Base-by-base conservation (phyloP, 2,113 vertebrate species). In the Paraplagusia blochii region DNA sequence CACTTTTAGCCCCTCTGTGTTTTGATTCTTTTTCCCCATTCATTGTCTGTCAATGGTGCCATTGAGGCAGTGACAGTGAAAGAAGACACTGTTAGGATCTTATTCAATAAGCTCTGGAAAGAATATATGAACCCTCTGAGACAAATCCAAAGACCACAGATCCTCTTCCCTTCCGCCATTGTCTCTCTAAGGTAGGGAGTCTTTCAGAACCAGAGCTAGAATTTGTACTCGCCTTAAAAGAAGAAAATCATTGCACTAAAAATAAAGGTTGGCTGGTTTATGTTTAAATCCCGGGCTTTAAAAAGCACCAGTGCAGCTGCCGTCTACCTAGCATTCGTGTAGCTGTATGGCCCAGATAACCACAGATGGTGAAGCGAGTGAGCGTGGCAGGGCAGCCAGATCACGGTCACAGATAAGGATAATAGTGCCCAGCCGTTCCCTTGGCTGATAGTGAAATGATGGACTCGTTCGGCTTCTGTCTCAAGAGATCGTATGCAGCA, bases 381-480 rank as follows among this genome's bases (percentile, higher is more conserved):
- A 35, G 43, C 1, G 64, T 54, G 46, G 66, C 50, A 47, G 38
- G 54, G 63, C 58, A 58, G 57, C 66, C 60, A 73, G 74, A 80
- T 77, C 71, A 55, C 7, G 33, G 65, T 58, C 70, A 66, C 51
- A 61, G 74, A 81, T 78, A 74, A 59, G 76, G 70, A 76, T 81
- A 78, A 86, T 75, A 40, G 60, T 52, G 52, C 39, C 70, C 19
- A 49, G 36, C 19, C 8, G 68, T 69, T 77, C 50, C 43, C 53
- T 79, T 70, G 66, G 63, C 79, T 75, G 74, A 54, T 58, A 63
- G 52, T 60, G 58, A 80, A 75, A 83, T 61, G 63, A 80, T 68
- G 47, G 53, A 50, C 45, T 72, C 78, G 70, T 71, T 22, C 47
- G 71, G 79, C 76, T 80, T 69, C 56, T 39, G 12, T 1, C 4